Conservation (phyloP, 2,888 invertebrate genomes). For the Ischnura elegans region DNA sequence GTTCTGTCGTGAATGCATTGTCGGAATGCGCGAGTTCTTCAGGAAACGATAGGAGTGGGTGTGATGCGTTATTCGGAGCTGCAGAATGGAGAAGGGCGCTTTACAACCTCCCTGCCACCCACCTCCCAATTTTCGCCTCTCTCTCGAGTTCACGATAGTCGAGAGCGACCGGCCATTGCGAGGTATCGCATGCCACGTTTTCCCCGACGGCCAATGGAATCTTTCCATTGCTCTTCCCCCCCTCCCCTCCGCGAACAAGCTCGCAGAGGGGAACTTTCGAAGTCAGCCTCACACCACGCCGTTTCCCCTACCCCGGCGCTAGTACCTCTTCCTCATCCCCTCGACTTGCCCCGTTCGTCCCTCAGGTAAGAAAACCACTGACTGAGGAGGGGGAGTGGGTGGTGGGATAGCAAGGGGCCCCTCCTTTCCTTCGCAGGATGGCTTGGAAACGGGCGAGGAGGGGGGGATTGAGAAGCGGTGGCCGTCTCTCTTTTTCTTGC, state of each 20-base stretch:
- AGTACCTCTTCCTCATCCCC: neutral
- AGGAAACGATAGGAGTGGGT: too few species aligned
- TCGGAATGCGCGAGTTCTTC: too few species aligned
- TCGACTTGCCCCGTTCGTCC: slow-evolving; percentile 48
- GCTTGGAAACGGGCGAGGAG: too few species aligned
- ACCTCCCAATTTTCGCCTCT: neutral
- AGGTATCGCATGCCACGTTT: slow-evolving; percentile 65
- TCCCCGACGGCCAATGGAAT: slow-evolving; percentile 53
- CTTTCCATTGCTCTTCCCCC: slow-evolving; percentile 42
- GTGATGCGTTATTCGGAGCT: too few species aligned
- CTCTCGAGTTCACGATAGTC: slow-evolving; percentile 40
- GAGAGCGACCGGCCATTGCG: slow-evolving; percentile 58
- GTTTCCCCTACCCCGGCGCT: neutral
- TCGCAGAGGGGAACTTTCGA: neutral
- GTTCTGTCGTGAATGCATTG: too few species aligned
- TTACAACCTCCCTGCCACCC: neutral
- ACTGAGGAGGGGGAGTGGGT: neutral
- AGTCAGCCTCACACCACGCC: slow-evolving; percentile 7
- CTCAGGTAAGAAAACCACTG: slow-evolving; percentile 63
- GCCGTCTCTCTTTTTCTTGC: neutral
- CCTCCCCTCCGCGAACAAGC: neutral
- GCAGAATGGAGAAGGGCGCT: neutral
- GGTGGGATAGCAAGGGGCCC: too few species aligned
- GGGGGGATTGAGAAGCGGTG: neutral
- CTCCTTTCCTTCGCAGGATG: too few species aligned